Conservation (phyloP, 2,797 vertebrate species). For the Pyrocephalus nanus region DNA sequence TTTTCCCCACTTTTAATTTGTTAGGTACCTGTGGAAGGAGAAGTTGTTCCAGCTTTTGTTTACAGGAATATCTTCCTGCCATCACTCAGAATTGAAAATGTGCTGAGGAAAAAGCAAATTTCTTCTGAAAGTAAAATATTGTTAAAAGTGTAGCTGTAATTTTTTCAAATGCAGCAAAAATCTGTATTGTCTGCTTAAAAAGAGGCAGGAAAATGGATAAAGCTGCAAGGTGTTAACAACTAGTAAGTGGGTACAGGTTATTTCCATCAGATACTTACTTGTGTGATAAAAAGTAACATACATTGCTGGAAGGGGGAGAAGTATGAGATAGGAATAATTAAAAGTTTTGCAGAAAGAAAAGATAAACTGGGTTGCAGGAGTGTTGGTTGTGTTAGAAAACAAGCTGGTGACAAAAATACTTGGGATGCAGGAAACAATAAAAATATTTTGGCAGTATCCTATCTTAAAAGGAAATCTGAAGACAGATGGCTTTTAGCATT, state of each 20-base stretch:
- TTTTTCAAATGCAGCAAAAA: neutral
- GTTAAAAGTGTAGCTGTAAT: neutral
- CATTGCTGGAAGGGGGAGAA: neutral
- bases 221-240: neutral
- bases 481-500: neutral
- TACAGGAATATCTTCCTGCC: neutral
- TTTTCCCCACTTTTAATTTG: neutral
- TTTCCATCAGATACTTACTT: neutral
- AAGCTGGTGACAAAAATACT: neutral
- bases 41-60: neutral
- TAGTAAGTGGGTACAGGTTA: neutral
- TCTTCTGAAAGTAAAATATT: neutral
- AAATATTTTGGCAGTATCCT: neutral
- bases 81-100: neutral
- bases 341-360: neutral
- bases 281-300: neutral
- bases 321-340: neutral
- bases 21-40: neutral
- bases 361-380: neutral
- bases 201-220: neutral
- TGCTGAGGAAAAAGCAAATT: neutral
- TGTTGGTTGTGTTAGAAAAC: neutral
- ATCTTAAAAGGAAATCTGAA: neutral
- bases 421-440: neutral
- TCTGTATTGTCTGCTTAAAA: neutral